Base-by-base conservation (phyloP, 2,113 vertebrate genomes). In the Steatornis caripensis region DNA sequence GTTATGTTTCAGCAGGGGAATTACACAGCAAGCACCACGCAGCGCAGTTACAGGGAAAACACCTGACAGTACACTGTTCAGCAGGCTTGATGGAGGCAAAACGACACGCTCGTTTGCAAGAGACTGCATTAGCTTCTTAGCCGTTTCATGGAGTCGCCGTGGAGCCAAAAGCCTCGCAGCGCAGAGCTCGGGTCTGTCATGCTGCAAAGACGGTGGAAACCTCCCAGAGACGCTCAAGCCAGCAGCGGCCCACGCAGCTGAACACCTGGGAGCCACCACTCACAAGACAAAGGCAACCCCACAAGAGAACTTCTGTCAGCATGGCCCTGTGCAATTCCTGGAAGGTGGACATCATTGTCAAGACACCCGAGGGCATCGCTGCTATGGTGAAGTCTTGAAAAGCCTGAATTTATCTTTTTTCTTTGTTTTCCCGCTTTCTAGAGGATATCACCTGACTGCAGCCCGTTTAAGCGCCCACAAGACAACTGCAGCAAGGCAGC, bases 71-170 rank as follows among this genome's bases (percentile, higher is more conserved):
- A 48, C 43, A 12, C 14, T 7, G 30, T 23, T 71, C 53, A 34
- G 79, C 27, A 57, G 65, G 18, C 71, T 39, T 27, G 48, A 43
- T 1, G 21, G 89, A 65, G 48, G 29, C 32, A 20, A 21, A 60
- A 30, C 2, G 24, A 49, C 15, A 21, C 1, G 30, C 5, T 13
- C 1, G 2, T 2, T 29, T 53, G 22, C 60, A 45, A 53, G 78
- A 58, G 84, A 20, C 83, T 37, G 69, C 55, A 23, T 11, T 15
- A 18, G 32, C 9, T 64, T 16, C 72, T 72, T 24, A 62, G 2
- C 53, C 57, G 19, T 27, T n/a, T 61, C 57, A 19, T 0, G 15
- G 51, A 32, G 34, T 4, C 3, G 0, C 71, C 37, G 39, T 6
- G 53, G 64, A 84, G 34, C 57, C 2, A 8, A 29, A n/a, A 53